These are phyloP conservation scores for Peromyscus polionotus DNA, from an alignment of 2,113 vertebrate species.

Conservation along the genomic window DNA sequence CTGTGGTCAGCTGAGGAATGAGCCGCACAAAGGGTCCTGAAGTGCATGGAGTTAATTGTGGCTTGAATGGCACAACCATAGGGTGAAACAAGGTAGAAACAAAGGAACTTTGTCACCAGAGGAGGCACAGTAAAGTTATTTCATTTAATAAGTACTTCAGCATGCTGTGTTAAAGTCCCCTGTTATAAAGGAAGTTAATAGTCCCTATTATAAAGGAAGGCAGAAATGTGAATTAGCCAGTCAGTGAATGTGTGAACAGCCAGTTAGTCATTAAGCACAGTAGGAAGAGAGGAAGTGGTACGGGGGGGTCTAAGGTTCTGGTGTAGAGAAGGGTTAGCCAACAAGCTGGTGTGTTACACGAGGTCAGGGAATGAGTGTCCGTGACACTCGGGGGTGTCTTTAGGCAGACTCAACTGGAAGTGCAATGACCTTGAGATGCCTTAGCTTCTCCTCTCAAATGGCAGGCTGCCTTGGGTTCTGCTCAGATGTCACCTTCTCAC, in stretches of 20 bases:
- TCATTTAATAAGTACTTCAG: neutral
- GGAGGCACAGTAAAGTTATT: neutral
- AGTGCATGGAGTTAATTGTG: neutral
- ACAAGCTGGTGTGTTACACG: neutral
- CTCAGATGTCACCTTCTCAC: neutral
- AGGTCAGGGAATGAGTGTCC: neutral
- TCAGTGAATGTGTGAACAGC: neutral
- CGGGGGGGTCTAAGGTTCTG: accelerated
- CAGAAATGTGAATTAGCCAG: neutral
- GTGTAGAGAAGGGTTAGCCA: neutral
- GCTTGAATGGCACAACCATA: neutral
- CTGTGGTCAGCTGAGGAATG: accelerated
- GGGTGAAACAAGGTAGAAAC: neutral
- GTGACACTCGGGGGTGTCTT: accelerated
- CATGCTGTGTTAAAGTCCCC: neutral
- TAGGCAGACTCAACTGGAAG: neutral
- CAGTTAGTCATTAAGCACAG: neutral
- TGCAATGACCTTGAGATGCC: neutral
- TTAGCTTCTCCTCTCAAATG: neutral
- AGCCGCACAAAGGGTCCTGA: neutral
- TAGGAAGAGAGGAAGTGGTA: neutral
- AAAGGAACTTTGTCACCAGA: neutral
- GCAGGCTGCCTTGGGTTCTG: neutral
- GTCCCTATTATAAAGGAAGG: neutral
- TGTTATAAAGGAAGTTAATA: neutral